Base-by-base conservation (phyloP, 2,113 vertebrate genomes). In the Phocoena sinus region DNA sequence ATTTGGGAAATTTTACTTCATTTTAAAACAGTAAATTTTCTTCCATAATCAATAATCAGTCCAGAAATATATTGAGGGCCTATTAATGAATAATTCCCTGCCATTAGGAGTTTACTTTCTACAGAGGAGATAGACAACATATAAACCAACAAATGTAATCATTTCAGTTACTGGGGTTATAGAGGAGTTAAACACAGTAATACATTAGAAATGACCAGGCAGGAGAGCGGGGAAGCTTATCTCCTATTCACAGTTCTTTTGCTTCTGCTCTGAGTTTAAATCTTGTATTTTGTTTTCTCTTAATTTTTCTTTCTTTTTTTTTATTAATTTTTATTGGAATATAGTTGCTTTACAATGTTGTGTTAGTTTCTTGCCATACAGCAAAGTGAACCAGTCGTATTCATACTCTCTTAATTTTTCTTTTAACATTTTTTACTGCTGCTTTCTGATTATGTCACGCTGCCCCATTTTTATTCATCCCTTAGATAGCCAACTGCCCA, bases 1-100 rank as follows among this genome's bases (percentile, higher is more conserved):
- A 56, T 68, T 82, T 95, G 82, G 79, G 73, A 92, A 94, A 79
- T 41, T 86, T 77, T 94, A 50, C 41, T 60, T 94, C 28, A 60
- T 94, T 94, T 91, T 67, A 65, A 21, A 47, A 79, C 28, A 79
- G 8, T 87, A 95, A 74, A n/a, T 82, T 58, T 81, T 74, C 38
- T 86, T 44, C 28, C 11, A 14, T 92, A 33, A 38, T 41, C 76
- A 77, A 26, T 41, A 82, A 25, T 77, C 58, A 82, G 18, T 84
- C 71, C 23, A 23, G 41, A 76, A 14, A 41, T 70, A 71, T n/a
- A 4, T 28, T 58, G 28, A 93, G 60, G 38, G 41, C 71, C 56
- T 65, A 44, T n/a, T 90, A 2, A 17, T 53, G 6, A 83, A 14
- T 67, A 65, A 83, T 80, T 88, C 8, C 47, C 65, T 65, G 8